phyloP scores from a whole-genome alignment of 2,113 vertebrate species.

The Crotalus viridis region DNA sequence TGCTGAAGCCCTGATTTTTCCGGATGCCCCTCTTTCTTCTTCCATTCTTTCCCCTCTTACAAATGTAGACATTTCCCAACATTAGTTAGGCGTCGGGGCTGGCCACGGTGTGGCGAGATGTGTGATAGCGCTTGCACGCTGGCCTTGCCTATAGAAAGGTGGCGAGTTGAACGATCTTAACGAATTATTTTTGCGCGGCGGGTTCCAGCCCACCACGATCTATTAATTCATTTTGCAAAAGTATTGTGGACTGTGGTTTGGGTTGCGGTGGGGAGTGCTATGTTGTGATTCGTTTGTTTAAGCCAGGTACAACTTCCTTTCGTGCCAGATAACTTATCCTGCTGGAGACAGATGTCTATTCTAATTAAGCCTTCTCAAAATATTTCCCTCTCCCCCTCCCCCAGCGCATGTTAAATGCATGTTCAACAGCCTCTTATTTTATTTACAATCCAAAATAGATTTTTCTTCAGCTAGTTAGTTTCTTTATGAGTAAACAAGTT shows the following conservation, averaged over 20 bases:
- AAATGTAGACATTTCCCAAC: not conserved
- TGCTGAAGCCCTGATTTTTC: not conserved
- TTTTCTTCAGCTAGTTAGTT: not conserved
- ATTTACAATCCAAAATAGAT: not conserved
- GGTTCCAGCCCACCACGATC: not conserved
- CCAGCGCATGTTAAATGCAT: not conserved
- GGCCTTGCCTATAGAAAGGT: not conserved
- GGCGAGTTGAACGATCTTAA: not conserved
- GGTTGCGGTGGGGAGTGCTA: not conserved
- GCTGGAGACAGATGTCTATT: not conserved
- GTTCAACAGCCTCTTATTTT: not conserved
- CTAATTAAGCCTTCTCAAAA: not conserved
- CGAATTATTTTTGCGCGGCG: not conserved
- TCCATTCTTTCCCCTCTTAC: no score
- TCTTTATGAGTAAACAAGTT: fast-evolving
- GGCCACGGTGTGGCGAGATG: not conserved
- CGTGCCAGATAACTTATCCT: not conserved
- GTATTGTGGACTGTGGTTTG: not conserved
- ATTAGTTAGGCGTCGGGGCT: not conserved
- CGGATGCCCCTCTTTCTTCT: not conserved
- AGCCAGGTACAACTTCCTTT: not conserved
- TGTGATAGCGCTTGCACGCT: not conserved
- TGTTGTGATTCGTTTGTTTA: not conserved
- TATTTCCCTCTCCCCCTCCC: no score
- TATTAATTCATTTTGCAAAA: not conserved